These are phyloP conservation scores for Athalia rosae DNA, from an alignment of 2,888 invertebrate species.

Conservation along the genomic window DNA sequence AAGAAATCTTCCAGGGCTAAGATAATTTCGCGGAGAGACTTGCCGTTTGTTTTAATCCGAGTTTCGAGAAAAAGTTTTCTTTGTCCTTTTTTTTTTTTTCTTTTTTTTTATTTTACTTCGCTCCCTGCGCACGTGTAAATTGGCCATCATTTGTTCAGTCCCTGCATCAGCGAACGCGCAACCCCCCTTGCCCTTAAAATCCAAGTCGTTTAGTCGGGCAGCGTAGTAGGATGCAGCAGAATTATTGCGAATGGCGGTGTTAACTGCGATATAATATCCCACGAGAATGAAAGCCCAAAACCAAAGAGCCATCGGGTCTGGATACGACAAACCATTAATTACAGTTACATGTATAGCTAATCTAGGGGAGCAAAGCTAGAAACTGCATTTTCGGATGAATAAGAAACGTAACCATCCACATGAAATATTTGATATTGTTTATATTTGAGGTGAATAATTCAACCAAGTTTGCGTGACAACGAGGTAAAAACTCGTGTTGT, in stretches of 20 bases:
- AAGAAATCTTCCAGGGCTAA: constrained; percentile 48
- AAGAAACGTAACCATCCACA: too few relatives aligned
- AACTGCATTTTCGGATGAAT: too few relatives aligned
- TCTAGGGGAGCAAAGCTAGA: too few relatives aligned
- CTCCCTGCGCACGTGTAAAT: constrained; percentile 60
- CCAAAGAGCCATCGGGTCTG: constrained; percentile 47
- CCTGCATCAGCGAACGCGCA: constrained; percentile 26
- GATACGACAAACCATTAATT: constrained; percentile 62
- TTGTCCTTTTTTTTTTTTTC: constrained; percentile 47
- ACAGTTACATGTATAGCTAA: constrained; percentile 43
- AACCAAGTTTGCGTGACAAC: too few relatives aligned
- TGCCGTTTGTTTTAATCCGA: constrained; percentile 68
- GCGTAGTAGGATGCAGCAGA: background rate
- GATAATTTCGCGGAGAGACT: constrained; percentile 60
- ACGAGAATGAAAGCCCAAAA: constrained; percentile 53
- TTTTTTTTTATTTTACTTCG: too few relatives aligned
- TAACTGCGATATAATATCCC: constrained; percentile 65
- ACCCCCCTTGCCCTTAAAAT: background rate
- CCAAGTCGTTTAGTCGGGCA: constrained; percentile 5
- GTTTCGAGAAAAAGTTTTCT: constrained; percentile 65
- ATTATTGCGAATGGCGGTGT: constrained; percentile 43
- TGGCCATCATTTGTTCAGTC: constrained; percentile 68
- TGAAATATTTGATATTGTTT: too few relatives aligned
- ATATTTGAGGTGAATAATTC: too few relatives aligned
- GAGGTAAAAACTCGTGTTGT: too few relatives aligned